phyloP scores from a whole-genome alignment of 2,797 vertebrate genomes.

The Myripristis jacobus region DNA sequence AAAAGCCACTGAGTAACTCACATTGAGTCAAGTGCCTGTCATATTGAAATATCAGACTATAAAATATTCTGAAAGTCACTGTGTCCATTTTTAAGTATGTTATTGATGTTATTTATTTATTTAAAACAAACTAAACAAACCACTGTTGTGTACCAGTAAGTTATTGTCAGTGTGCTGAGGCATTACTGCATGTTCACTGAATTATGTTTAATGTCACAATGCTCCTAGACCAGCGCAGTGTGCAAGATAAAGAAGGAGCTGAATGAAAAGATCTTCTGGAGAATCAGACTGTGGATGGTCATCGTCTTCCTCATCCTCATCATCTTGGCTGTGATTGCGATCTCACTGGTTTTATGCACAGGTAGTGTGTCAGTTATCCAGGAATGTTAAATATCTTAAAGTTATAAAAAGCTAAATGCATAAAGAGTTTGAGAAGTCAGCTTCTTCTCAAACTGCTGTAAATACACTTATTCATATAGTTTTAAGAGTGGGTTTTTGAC shows the following conservation, averaged over 20 bases:
- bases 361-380: conserved; percentile 60
- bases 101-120: neutral
- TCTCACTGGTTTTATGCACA: conserved; percentile 57
- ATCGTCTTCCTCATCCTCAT: conserved; percentile 54
- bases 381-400: neutral
- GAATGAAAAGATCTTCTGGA: conserved; percentile 35
- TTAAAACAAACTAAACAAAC: neutral
- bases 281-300: conserved; percentile 70
- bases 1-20: no score
- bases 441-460: no score
- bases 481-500: neutral
- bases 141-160: no score
- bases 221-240: conserved; percentile 6
- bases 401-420: no score
- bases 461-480: no score
- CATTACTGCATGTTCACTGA: neutral
- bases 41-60: neutral
- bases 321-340: conserved; percentile 24
- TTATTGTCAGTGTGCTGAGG: neutral
- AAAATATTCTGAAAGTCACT: neutral
- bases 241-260: conserved; percentile 37
- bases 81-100: neutral
- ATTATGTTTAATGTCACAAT: neutral
- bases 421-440: neutral
- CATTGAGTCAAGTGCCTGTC: neutral